Percentiles rank a stretch among this genome's conserved stretches.
phyloP scores from a whole-genome alignment of 2,113 vertebrate species.

The Boulengeromyrus knoepffleri region DNA sequence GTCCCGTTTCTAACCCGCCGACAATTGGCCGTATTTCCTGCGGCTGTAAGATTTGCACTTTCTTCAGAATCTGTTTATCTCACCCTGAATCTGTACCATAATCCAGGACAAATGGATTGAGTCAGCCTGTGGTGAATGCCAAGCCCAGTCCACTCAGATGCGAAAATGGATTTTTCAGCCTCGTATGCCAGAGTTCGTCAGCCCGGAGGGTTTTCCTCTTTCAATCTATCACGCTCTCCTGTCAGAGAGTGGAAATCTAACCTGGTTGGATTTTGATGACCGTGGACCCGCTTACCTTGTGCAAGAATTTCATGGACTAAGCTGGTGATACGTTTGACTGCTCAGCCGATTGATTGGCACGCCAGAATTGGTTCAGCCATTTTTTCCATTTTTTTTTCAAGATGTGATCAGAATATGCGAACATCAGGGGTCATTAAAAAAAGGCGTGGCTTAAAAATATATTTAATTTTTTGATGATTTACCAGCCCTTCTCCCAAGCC shows the following conservation, averaged over 20 bases:
- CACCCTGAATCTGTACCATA: not conserved
- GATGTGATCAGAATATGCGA: not conserved
- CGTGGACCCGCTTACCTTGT: not conserved
- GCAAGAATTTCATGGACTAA: not conserved
- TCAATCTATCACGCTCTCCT: not conserved
- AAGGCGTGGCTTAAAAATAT: not conserved
- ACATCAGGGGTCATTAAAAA: not conserved
- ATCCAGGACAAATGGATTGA: not conserved
- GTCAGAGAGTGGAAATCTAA: not conserved
- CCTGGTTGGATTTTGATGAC: not conserved
- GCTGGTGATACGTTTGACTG: not conserved
- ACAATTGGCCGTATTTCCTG: not conserved
- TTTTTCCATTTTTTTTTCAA: not conserved
- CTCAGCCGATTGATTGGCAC: not conserved
- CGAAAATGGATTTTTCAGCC: not conserved
- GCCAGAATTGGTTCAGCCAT: not conserved
- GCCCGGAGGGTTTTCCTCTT: not conserved
- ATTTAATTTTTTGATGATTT: not conserved
- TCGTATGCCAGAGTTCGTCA: not conserved
- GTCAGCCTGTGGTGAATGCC: not conserved
- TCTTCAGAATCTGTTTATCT: not conserved
- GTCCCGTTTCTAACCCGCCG: not conserved
- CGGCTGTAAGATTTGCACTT: not conserved
- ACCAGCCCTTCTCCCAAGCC: not conserved
- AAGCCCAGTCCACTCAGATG: not conserved